Evolutionary conservation across 2,888 invertebrate genomes (phyloP), one percentile per base, ranked within the genome.

Genomic region (Oconnorella tubifera): DNA sequence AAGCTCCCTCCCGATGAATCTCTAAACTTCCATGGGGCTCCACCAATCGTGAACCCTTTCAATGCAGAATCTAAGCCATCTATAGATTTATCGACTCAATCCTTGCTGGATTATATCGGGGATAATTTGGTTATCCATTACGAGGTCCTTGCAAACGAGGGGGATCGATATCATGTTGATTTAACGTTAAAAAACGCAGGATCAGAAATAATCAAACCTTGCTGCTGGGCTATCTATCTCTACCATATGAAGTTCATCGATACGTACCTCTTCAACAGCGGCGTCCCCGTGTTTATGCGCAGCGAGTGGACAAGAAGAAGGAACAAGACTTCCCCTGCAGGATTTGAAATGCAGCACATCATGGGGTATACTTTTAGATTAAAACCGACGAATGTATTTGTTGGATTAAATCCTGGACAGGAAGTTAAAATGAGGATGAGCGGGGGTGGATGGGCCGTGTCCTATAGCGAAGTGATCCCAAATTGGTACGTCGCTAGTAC

Each of bases 171-270:
- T 27, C 62, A 49, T 55, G 31, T 58, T 31, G 33, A 64, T 27
- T 19, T 64, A 25, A 64, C 49, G 3, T 49, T 64, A 14, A 50
- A 23, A 10, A 64, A 64, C 51, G 28, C 33, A 25, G 65, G 65
- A 14, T 28, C 56, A 2, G 6, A 28, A 4, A 1, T 19, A 6
- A 62, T 65, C 23, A 48, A 40, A 1, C 6, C 32, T 2, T 65
- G 65, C 53, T 65, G 65, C 53, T 65, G 65, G 65, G 10, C 62
- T 19, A 65, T 65, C 40, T 62, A 62, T 25, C 56, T 65, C 51
- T 65, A 65, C 40, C 53, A 55, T 33, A 56, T 60, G 4, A 65
- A 62, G 40, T 61, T 56, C 14, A 33, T 65, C 57, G 62, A 65
- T 31, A 6, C 23, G 4, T 25, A 62, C 25, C n/a, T 48, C 25